A percentile compares a stretch with the other conserved stretches of the same genome.
phyloP scores from a whole-genome alignment of 2,113 vertebrate species.

The Lontra canadensis region DNA sequence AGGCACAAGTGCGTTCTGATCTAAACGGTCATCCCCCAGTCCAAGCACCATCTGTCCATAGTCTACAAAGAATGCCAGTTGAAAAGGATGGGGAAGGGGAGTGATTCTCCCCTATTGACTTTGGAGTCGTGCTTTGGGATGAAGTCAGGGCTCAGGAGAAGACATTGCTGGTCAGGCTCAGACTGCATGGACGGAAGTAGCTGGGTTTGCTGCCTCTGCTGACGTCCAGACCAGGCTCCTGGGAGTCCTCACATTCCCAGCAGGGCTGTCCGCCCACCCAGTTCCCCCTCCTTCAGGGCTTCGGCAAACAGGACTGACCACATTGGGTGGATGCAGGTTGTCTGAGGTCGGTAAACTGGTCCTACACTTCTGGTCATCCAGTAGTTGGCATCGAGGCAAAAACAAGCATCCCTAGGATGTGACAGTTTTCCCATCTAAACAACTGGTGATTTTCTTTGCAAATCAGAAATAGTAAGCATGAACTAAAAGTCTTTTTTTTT shows the following conservation, averaged over 20 bases:
- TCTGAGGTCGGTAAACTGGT: background rate
- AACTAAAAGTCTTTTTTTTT: background rate
- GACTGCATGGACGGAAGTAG: accelerated
- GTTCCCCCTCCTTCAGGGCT: background rate
- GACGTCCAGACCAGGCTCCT: accelerated
- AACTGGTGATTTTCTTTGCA: background rate
- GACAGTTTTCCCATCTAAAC: background rate
- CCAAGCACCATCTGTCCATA: background rate
- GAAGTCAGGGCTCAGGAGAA: background rate
- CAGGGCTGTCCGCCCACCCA: too few species aligned
- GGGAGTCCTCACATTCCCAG: too few species aligned
- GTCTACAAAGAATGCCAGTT: background rate
- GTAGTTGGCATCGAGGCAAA: accelerated
- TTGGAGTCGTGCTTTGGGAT: background rate
- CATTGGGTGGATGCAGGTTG: accelerated
- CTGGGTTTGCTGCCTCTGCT: too few species aligned
- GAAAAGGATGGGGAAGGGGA: background rate
- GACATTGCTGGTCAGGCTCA: too few species aligned
- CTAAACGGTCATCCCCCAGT: too few species aligned
- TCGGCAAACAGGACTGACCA: background rate
- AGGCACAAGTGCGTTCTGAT: background rate
- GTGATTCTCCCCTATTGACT: background rate
- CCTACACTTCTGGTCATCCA: background rate
- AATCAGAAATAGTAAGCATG: background rate
- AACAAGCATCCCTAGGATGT: background rate